Evolutionary conservation across 2,113 vertebrate genomes (phyloP).

Genomic region (Rissa tridactyla): DNA sequence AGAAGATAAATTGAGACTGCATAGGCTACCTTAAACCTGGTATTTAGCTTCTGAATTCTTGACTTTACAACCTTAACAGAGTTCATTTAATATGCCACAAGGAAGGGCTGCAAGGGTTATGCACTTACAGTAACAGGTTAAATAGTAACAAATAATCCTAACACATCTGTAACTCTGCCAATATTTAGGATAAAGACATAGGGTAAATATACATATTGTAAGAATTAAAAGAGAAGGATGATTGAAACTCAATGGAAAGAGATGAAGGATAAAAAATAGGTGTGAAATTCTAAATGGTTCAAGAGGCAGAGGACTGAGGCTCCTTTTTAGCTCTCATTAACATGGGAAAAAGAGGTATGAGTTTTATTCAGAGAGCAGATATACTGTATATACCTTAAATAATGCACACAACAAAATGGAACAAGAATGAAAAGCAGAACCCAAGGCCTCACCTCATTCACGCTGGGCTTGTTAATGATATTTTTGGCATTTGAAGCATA

Average conservation of each 20-base stretch:
- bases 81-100: neutral
- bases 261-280: neutral
- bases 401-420: neutral
- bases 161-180: neutral
- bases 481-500: slow-evolving; percentile 95
- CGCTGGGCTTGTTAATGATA: slow-evolving; percentile 93
- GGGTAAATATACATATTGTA: neutral
- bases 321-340: neutral
- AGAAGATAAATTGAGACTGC: neutral
- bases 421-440: neutral
- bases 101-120: neutral
- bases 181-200: neutral
- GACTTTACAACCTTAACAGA: neutral
- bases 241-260: neutral
- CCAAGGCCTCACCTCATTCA: slow-evolving; percentile 89
- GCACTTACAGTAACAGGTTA: neutral
- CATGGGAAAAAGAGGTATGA: neutral
- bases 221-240: neutral
- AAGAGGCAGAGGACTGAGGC: neutral
- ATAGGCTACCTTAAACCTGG: neutral
- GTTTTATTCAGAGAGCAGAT: neutral
- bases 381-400: neutral
- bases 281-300: neutral
- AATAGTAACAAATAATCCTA: neutral
- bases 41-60: neutral